Percentiles rank a stretch among this genome's conserved stretches.
Conservation (phyloP, 2,113 vertebrate genomes). For the Pituophis catenifer region DNA sequence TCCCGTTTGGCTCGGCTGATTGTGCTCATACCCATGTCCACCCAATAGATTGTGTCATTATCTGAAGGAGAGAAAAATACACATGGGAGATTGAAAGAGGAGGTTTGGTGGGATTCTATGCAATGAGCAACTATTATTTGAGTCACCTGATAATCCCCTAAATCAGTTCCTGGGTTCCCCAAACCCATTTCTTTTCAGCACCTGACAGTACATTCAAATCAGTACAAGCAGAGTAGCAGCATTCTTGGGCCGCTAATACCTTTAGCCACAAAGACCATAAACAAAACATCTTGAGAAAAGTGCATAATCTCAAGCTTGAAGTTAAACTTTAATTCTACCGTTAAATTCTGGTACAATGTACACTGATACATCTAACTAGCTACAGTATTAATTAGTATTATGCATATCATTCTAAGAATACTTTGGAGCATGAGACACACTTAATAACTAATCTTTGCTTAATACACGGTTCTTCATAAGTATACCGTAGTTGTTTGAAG, state of each 20-base stretch:
- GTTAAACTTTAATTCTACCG: neutral
- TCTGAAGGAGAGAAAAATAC: constrained; percentile 66
- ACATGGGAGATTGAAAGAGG: neutral
- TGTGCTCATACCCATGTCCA: constrained; percentile 95
- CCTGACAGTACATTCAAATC: neutral
- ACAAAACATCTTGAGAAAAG: neutral
- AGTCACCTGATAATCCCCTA: neutral
- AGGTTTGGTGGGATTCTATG: neutral
- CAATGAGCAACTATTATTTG: neutral
- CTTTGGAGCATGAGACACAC: neutral
- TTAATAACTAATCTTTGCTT: neutral
- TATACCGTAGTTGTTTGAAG: neutral
- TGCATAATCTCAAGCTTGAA: neutral
- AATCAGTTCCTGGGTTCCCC: neutral
- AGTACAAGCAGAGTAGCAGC: neutral
- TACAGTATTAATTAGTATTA: neutral
- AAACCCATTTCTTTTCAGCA: neutral
- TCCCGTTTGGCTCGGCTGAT: constrained; percentile 94
- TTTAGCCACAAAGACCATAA: neutral
- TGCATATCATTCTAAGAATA: neutral
- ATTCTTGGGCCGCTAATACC: too few species aligned
- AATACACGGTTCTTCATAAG: neutral
- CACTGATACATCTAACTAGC: neutral
- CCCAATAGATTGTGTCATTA: constrained; percentile 98
- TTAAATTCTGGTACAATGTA: neutral